Percentiles rank a stretch among this genome's conserved stretches.
These are phyloP conservation scores for Semibalanus balanoides DNA, from an alignment of 1,140 invertebrate species.

Conservation along the genomic window DNA sequence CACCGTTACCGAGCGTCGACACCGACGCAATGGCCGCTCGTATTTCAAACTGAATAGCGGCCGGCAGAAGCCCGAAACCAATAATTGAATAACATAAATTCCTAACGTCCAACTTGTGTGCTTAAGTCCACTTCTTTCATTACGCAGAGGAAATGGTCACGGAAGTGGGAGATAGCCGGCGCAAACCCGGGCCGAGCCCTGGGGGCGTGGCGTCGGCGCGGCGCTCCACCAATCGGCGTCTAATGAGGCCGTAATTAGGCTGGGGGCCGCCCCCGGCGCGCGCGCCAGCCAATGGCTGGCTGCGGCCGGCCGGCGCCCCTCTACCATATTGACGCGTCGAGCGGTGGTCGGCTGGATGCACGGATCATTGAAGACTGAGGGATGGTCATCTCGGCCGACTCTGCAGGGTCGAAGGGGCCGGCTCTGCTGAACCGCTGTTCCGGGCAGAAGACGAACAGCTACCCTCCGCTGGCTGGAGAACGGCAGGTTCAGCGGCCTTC, in stretches of 20 bases:
- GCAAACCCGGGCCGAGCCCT: background rate
- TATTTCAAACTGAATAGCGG: background rate
- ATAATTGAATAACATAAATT: slow-evolving; percentile 3
- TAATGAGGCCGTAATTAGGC: background rate
- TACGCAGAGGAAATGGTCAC: background rate
- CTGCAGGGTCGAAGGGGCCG: too few species aligned
- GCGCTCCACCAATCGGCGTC: background rate
- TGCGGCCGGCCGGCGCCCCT: background rate
- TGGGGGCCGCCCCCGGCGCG: too few species aligned
- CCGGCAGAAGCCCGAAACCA: background rate
- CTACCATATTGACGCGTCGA: background rate
- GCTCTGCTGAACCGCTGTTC: too few species aligned
- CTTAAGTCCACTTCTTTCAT: slow-evolving; percentile 2
- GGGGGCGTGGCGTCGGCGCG: background rate
- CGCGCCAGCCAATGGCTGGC: background rate
- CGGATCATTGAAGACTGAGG: background rate
- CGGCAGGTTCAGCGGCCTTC: too few species aligned
- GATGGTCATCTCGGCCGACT: background rate
- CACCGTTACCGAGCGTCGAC: background rate
- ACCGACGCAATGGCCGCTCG: background rate
- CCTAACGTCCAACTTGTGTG: background rate
- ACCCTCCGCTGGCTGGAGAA: too few species aligned
- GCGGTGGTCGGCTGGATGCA: background rate
- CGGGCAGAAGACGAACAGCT: too few species aligned
- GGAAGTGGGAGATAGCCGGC: background rate